A percentile compares a stretch with the other conserved stretches of the same genome.
Conservation (phyloP, 2,797 vertebrate genomes). For the Tarsius wallacei region DNA sequence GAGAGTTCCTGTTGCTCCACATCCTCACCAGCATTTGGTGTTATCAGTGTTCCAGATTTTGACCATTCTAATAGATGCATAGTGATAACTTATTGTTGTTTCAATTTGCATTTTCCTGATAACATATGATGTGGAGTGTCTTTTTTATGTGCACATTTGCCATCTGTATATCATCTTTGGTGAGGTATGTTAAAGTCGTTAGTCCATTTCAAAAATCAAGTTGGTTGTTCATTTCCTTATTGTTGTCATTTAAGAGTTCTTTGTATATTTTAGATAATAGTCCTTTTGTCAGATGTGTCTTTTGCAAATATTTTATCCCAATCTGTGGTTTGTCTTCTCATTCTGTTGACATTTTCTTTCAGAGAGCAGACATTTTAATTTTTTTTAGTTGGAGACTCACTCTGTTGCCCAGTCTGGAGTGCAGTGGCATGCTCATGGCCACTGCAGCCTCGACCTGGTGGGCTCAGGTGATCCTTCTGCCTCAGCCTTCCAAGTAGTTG, state of each 20-base stretch:
- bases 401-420: no score
- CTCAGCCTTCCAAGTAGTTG: no score
- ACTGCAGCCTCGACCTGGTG: no score
- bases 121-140: not conserved
- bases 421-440: no score
- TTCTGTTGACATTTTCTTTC: not conserved
- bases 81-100: not conserved
- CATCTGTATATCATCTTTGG: not conserved
- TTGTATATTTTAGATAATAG: not conserved
- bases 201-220: not conserved
- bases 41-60: not conserved
- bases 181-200: not conserved
- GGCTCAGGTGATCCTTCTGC: no score
- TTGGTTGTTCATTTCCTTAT: not conserved
- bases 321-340: not conserved
- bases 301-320: not conserved
- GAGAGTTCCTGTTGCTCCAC: not conserved
- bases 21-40: not conserved
- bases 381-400: no score
- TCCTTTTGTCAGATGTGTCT: not conserved
- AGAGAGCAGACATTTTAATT: not conserved
- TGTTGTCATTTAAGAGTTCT: not conserved
- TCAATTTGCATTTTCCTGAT: not conserved
- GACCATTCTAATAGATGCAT: not conserved
- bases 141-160: not conserved